Evolutionary conservation across 2,888 invertebrate genomes (phyloP).

Genomic region (Diaperis boleti): DNA sequence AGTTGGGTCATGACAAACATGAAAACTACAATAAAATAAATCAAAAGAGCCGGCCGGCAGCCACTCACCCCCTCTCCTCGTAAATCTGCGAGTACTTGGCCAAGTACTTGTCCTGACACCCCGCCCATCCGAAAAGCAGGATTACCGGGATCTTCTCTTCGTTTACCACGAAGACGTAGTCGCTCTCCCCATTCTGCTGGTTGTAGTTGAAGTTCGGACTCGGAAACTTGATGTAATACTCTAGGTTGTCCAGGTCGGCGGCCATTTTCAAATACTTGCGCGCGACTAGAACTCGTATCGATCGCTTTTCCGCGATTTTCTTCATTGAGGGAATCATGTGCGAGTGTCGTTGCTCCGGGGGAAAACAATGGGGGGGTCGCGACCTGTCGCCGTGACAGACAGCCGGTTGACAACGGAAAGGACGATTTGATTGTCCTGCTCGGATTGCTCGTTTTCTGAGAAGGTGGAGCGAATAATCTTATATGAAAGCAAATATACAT

Average conservation of each 20-base stretch:
- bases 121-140: conserved; percentile 83
- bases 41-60: conserved; percentile 16
- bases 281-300: conserved; percentile 28
- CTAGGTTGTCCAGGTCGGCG: conserved; percentile 67
- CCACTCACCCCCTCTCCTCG: conserved; percentile 68
- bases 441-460: no score
- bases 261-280: conserved; percentile 34
- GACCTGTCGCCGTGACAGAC: neutral
- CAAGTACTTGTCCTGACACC: conserved; percentile 81
- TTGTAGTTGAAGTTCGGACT: conserved; percentile 67
- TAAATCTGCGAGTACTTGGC: conserved; percentile 85
- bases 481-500: no score
- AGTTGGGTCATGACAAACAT: no score
- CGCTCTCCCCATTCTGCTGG: conserved; percentile 58
- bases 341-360: neutral
- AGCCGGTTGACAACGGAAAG: neutral
- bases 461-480: no score
- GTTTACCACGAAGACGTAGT: conserved; percentile 72
- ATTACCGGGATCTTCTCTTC: conserved; percentile 77
- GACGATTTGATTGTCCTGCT: no score
- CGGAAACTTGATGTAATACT: conserved; percentile 75
- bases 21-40: no score
- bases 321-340: neutral
- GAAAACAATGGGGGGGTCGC: neutral
- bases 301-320: conserved; percentile 3